Base-by-base conservation (phyloP, 2,113 vertebrate genomes). In the Mola mola region DNA sequence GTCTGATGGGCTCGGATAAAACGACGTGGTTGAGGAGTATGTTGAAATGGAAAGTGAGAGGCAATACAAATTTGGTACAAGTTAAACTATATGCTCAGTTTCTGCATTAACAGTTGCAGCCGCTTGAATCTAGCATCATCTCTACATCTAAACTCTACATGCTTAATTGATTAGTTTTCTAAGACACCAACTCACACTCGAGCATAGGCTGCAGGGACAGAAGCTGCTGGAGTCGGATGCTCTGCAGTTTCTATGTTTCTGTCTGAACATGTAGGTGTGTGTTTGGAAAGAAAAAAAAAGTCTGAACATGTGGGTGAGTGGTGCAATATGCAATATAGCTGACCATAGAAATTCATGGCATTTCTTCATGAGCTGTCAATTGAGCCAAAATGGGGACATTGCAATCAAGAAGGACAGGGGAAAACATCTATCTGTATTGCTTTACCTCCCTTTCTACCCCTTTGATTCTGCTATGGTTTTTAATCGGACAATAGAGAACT, bases 271-370 rank as follows among this genome's bases (percentile, higher is more conserved):
- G 79, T 81, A 75, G 67, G 72, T 79, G 69, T 67, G 55, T 25
- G 72, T 28, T 4, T 28, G 26, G n/a, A n/a, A n/a, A n/a, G n/a
- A n/a, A n/a, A n/a, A n/a, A n/a, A n/a, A n/a, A n/a, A n/a, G 37
- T 81, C 71, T 79, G 63, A 72, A 65, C 28, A 67, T 79, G 82
- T 87, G 82, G 80, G 86, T 69, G 72, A 71, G 49, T 53, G 68
- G 48, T 79, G 74, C 55, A 81, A 68, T 51, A 40, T 75, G 63
- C 12, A 79, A n/a, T 8, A 40, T 16, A 16, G 51, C 60, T 50
- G 72, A 74, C 47, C 66, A 58, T 17, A 5, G 38, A 69, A 11
- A 56, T 59, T 17, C 12, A 25, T 33, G 16, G 12, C 8, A 36
- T 59, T 67, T 61, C 31, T 55, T 40, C 11, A 37, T 17, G n/a